Base-by-base conservation (phyloP, 2,797 vertebrate genomes). In the Staurois parvus region DNA sequence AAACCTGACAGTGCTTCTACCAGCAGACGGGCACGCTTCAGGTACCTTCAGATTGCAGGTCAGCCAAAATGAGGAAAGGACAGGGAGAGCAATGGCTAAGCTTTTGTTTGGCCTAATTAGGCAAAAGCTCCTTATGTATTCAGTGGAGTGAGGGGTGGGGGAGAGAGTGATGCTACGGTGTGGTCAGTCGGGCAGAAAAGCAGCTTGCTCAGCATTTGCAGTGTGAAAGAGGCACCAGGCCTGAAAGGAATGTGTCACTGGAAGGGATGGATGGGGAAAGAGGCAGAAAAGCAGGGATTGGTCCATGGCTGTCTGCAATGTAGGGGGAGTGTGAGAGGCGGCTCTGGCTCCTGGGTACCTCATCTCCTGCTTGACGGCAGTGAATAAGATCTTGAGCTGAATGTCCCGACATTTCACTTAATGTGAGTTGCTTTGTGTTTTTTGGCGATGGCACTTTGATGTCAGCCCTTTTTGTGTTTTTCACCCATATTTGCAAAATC, bases 1-100 rank as follows among this genome's bases (percentile, higher is more conserved):
- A 88, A 83, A 90, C 90, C 88, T 84, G 92, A 89, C 8, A 78
- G 82, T 72, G 88, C 83, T 37, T 81, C 90, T 81, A 88, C 91
- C 88, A 95, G 79, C 90, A 93, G 92, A 91, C 95, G 93, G 91
- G 93, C 92, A 88, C 91, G 90, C 89, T 97, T 97, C 95, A 96
- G 96, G 95, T 97, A 96, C 91, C 90, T 89, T 90, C 32, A 0
- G 42, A 37, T 48, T 59, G 62, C 75, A 74, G 76, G 82, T 76
- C 59, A 0, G 85, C 83, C 62, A 79, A 37, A 84, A 79, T 12
- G 7, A 40, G 75, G 72, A 72, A 77, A 84, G 85, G 84, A 88
- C 88, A 89, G 77, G 30, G 82, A 82, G 87, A 88, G 52, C 0
- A 0, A 80, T 76, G 74, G 88, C 32, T 77, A 86, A 92, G 90